A percentile compares a stretch with the other conserved stretches of the same genome.
Evolutionary conservation across 2,888 invertebrate genomes (phyloP).

Genomic region (Brachypalpus laphriformis): DNA sequence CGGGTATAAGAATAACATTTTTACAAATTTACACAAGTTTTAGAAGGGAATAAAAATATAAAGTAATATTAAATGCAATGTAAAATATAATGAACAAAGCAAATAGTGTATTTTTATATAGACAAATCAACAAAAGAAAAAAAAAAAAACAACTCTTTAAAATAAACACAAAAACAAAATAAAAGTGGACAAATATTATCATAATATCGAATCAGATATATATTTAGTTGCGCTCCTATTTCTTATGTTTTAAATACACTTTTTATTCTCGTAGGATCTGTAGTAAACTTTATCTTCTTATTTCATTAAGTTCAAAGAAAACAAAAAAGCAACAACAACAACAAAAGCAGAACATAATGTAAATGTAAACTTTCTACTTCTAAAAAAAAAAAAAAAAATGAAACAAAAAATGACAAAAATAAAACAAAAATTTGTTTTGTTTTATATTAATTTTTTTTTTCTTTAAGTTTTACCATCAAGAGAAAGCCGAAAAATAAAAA

Average conservation of each 20-base stretch:
- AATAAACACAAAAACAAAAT: slow-evolving; percentile 25
- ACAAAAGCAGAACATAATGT: slow-evolving; percentile 36
- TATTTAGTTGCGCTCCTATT: slow-evolving; percentile 35
- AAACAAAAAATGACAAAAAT: slow-evolving; percentile 37
- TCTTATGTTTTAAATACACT: slow-evolving; percentile 48
- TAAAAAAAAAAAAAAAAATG: slow-evolving; percentile 1
- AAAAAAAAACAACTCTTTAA: slow-evolving; percentile 45
- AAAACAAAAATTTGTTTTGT: slow-evolving; percentile 26
- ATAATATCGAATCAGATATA: slow-evolving; percentile 11
- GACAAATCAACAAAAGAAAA: slow-evolving; percentile 63
- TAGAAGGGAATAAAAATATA: slow-evolving; percentile 52
- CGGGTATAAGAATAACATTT: slow-evolving; percentile 72
- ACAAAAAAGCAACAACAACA: slow-evolving; percentile 18
- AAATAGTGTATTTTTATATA: slow-evolving; percentile 74
- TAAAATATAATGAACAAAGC: slow-evolving; percentile 72
- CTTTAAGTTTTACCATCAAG: slow-evolving; percentile 37
- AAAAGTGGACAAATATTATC: slow-evolving; percentile 46
- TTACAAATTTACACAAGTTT: slow-evolving; percentile 74
- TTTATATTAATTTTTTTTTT: background rate
- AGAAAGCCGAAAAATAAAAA: slow-evolving; percentile 23
- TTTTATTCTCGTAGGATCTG: slow-evolving; percentile 61
- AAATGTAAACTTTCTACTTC: slow-evolving; percentile 35
- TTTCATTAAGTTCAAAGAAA: slow-evolving; percentile 68
- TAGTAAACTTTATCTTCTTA: slow-evolving; percentile 40
- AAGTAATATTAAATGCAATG: slow-evolving; percentile 68